Percentiles rank a stretch among this genome's conserved stretches.
phyloP scores from a whole-genome alignment of 2,797 vertebrate species.

The Sternotherus odoratus region DNA sequence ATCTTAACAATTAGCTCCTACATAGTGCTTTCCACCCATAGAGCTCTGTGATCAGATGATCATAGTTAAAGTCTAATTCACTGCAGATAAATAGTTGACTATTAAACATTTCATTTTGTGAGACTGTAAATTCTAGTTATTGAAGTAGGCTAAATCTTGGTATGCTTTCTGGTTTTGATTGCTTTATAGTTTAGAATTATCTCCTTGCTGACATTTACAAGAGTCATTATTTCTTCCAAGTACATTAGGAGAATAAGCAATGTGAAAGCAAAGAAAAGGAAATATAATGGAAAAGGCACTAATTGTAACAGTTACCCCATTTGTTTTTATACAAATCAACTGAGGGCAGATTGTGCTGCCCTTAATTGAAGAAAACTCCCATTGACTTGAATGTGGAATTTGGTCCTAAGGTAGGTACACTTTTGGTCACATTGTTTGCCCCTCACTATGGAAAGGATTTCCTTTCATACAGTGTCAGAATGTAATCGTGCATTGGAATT shows the following conservation, averaged over 20 bases:
- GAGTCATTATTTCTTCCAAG: slow-evolving; percentile 60
- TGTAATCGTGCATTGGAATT: not conserved
- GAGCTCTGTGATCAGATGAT: slow-evolving; percentile 58
- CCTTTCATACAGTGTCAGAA: not conserved
- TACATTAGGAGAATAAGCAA: slow-evolving; percentile 57
- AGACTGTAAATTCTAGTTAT: slow-evolving; percentile 77
- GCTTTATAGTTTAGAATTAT: slow-evolving; percentile 65
- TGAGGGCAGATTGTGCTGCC: slow-evolving; percentile 34
- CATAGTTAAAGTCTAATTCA: slow-evolving; percentile 70
- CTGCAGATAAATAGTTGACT: slow-evolving; percentile 77
- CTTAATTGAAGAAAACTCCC: slow-evolving; percentile 39
- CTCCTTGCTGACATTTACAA: slow-evolving; percentile 55
- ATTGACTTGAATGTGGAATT: not conserved
- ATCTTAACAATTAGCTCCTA: slow-evolving; percentile 68
- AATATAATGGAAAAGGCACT: slow-evolving; percentile 53
- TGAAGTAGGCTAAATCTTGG: slow-evolving; percentile 67
- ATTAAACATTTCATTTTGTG: slow-evolving; percentile 80
- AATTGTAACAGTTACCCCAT: slow-evolving; percentile 38
- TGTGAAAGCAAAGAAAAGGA: slow-evolving; percentile 55
- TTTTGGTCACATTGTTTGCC: not conserved
- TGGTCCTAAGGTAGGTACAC: not conserved
- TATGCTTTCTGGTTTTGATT: slow-evolving; percentile 63
- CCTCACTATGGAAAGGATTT: not conserved
- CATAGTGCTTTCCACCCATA: slow-evolving; percentile 67
- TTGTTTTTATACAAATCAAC: slow-evolving; percentile 65